Conservation (phyloP, 1,140 invertebrate genomes). For the Medauroidea extradentata region DNA sequence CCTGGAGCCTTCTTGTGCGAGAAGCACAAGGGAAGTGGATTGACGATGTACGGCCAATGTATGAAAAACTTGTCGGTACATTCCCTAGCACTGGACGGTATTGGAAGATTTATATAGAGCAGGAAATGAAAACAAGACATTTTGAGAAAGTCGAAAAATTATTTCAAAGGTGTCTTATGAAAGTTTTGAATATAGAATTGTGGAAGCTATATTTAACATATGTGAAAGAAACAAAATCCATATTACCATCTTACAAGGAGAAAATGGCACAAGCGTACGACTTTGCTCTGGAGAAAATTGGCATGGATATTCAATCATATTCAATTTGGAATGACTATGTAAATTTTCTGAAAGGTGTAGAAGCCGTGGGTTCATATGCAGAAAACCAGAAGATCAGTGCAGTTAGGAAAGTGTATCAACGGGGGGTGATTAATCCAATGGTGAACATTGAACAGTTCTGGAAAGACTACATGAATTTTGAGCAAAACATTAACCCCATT, state of each 20-base stretch:
- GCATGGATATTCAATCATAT: conserved; percentile 95
- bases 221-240: conserved; percentile 95
- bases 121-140: conserved; percentile 95
- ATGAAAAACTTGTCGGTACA: conserved; percentile 87
- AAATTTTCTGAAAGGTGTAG: conserved; percentile 93
- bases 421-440: conserved; percentile 95
- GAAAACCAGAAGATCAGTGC: conserved; percentile 99
- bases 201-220: conserved; percentile 98
- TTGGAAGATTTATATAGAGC: conserved; percentile 99
- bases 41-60: conserved; percentile 84
- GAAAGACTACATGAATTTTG: conserved; percentile 96
- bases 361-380: conserved; percentile 96
- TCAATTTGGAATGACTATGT: conserved; percentile 98
- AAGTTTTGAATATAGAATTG: conserved; percentile 97
- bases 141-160: conserved; percentile 98
- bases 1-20: conserved; percentile 91
- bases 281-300: conserved; percentile 98
- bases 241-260: conserved; percentile 93
- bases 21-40: conserved; percentile 89
- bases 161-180: conserved; percentile 96
- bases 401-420: conserved; percentile 92
- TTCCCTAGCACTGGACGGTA: conserved; percentile 96
- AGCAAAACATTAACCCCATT: conserved; percentile 94
- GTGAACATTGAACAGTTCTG: conserved; percentile 95
- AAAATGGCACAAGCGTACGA: conserved; percentile 99